These are phyloP conservation scores for Alaudala cheleensis DNA, from an alignment of 2,113 vertebrate genomes.

Conservation along the genomic window DNA sequence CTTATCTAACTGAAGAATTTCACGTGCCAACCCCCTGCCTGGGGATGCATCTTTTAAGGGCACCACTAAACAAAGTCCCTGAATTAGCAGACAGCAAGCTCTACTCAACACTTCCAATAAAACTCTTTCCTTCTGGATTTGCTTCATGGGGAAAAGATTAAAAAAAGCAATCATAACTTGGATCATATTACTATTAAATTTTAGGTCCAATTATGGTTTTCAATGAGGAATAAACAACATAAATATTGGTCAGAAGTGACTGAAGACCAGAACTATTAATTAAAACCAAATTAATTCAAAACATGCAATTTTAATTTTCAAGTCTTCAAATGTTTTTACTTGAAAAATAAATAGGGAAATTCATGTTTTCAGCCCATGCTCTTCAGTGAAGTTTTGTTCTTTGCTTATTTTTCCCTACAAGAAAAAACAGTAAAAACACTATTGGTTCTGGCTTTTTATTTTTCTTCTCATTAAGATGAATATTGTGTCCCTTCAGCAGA, in stretches of 20 bases:
- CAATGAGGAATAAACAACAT: constrained; percentile 15
- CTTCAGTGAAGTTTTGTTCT: neutral
- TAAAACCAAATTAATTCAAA: constrained; percentile 44
- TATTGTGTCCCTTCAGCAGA: neutral
- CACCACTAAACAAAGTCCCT: neutral
- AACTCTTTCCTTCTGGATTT: neutral
- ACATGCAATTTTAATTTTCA: constrained; percentile 49
- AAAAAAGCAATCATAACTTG: neutral
- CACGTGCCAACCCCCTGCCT: neutral
- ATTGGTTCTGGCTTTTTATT: neutral
- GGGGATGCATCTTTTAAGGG: neutral
- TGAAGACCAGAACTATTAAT: constrained; percentile 7
- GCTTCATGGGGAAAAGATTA: neutral
- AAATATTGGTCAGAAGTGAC: constrained; percentile 50
- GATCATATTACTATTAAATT: neutral
- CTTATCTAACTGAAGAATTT: neutral
- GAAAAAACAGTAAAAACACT: neutral
- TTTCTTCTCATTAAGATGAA: neutral
- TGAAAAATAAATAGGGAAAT: neutral
- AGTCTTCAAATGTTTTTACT: neutral
- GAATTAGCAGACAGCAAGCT: neutral
- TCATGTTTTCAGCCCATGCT: neutral
- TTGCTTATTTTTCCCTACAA: neutral
- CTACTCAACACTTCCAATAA: neutral
- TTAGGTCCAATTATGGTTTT: constrained; percentile 32